Base-by-base conservation (phyloP, 2,797 vertebrate genomes). In the Rachycentron canadum region DNA sequence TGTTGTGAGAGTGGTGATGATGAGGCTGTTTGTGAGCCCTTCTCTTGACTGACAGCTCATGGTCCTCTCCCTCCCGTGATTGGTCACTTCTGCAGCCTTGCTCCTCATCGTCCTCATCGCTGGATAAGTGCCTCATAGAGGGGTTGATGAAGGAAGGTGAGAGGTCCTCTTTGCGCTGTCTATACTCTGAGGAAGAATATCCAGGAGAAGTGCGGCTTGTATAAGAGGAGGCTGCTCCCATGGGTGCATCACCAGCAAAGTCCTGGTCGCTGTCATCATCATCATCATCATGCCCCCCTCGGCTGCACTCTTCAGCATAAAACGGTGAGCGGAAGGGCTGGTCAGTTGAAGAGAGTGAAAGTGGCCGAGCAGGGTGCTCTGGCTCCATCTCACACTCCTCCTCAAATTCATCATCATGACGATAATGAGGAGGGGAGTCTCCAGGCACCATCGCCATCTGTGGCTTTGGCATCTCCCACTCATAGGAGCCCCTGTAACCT, bases 91-190 rank as follows among this genome's bases (percentile, higher is more conserved):
- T 91, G 1, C 92, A 92, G 21, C 94, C 96, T 66, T 95, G 92
- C 7, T 96, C 96, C 7, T 96, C 95, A 5, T 97, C 96, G 3
- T 97, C 96, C 17, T 98, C 97, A 0, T 98, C 97, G 8, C 93
- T 95, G 23, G 95, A 96, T 32, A 97, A 86, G 65, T 94, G 96
- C 3, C 95, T 95, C 81, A 96, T 96, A 85, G 95, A 95, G 0
- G 98, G 98, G 85, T 99, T 99, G 85, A 99, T 97, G 86, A 99
- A 99, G 14, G 98, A 98, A 7, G 98, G 98, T 0, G 98, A 99
- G 28, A 98, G 95, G 86, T 98, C 98, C 38, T 96, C 96, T 78
- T 95, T 96, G 69, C 94, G 94, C 55, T 96, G 95, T 81, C 93
- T 94, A 85, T 95, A 95, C 73, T 98, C 97, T 0, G 93, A 91